These are phyloP conservation scores for Conops quadrifasciatus DNA, from an alignment of 2,888 invertebrate genomes.

Conservation along the genomic window DNA sequence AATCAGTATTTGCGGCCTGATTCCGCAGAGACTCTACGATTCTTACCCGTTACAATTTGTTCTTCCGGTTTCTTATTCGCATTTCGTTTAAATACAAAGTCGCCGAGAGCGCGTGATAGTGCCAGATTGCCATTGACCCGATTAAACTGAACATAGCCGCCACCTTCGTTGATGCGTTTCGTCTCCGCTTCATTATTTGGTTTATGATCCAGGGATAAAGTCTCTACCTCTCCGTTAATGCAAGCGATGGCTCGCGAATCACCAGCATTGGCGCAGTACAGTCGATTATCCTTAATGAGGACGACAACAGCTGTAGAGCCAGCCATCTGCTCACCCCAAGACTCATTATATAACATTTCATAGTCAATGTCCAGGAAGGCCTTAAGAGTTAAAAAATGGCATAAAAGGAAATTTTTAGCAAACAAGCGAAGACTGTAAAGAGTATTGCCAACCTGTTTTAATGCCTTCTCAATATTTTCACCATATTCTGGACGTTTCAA, in stretches of 20 bases:
- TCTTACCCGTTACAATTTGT: slow-evolving; percentile 94
- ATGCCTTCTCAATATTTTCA: slow-evolving; percentile 82
- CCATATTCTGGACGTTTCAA: slow-evolving; percentile 83
- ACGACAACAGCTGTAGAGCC: slow-evolving; percentile 93
- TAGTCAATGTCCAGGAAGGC: slow-evolving; percentile 92
- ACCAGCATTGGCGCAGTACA: slow-evolving; percentile 97
- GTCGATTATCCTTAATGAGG: slow-evolving; percentile 81
- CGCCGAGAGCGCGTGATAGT: slow-evolving; percentile 93
- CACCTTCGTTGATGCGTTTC: slow-evolving; percentile 89
- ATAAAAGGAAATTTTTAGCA: slow-evolving; percentile 21
- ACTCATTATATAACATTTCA: slow-evolving; percentile 89
- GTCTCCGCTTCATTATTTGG: slow-evolving; percentile 89
- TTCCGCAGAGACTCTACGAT: too few relatives aligned
- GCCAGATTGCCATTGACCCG: slow-evolving; percentile 98
- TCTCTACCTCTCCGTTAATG: slow-evolving; percentile 76
- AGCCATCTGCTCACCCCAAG: slow-evolving; percentile 89
- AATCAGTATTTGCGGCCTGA: too few relatives aligned
- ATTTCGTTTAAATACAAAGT: slow-evolving; percentile 96
- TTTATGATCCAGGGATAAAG: slow-evolving; percentile 92
- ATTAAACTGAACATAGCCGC: slow-evolving; percentile 97
- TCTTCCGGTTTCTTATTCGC: slow-evolving; percentile 85
- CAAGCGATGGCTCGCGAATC: slow-evolving; percentile 95
- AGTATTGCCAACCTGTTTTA: slow-evolving; percentile 73
- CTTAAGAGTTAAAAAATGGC: slow-evolving; percentile 61
- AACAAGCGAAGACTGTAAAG: slow-evolving; percentile 27